Evolutionary conservation across 2,113 vertebrate species (phyloP).

Genomic region (Dasypus novemcinctus): DNA sequence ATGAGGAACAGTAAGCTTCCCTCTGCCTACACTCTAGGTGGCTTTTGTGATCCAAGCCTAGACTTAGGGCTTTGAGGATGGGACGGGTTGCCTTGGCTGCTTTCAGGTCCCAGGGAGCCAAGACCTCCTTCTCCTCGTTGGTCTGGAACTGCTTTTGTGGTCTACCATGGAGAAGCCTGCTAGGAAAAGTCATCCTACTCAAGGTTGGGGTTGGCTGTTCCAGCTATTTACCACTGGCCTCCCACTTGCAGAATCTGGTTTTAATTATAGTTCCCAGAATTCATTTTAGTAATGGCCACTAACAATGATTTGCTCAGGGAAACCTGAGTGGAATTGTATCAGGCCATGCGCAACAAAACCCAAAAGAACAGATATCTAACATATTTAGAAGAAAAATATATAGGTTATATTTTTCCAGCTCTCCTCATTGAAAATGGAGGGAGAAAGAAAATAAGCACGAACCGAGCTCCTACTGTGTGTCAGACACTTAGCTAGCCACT

Average conservation of each 20-base stretch:
- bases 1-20: conserved; percentile 62
- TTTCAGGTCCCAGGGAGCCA: background rate
- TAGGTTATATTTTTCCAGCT: background rate
- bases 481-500: background rate
- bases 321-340: background rate
- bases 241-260: background rate
- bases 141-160: background rate
- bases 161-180: background rate
- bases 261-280: conserved; percentile 37
- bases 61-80: conserved; percentile 34
- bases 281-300: conserved; percentile 15
- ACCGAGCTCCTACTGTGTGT: background rate
- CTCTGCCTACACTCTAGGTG: background rate
- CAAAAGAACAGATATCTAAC: background rate
- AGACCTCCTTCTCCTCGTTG: background rate
- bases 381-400: no score
- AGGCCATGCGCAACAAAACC: background rate
- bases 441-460: background rate
- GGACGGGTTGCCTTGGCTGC: background rate
- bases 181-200: background rate
- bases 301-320: background rate
- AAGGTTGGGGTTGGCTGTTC: background rate
- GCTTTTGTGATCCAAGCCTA: conserved; percentile 43
- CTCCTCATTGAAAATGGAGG: background rate
- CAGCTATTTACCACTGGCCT: background rate